Conservation (phyloP, 2,888 invertebrate genomes). For the Aphidius colemani region DNA sequence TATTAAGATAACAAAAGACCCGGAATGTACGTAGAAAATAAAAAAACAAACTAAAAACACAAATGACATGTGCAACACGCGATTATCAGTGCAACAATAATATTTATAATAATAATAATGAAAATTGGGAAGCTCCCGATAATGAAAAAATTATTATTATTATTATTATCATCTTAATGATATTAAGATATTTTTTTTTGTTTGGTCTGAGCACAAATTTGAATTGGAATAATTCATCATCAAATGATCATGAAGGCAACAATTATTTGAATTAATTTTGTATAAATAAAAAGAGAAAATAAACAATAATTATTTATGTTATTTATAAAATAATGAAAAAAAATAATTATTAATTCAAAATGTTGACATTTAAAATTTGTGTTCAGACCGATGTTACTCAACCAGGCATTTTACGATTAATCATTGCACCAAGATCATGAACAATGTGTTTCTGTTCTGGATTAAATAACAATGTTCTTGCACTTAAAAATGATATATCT, state of each 20-base stretch:
- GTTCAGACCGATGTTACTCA: slow-evolving; percentile 60
- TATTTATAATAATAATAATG: slow-evolving; percentile 8
- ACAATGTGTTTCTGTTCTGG: slow-evolving; percentile 56
- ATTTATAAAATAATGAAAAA: background rate
- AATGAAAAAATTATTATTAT: too few relatives aligned
- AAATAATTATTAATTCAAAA: background rate
- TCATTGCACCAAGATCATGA: slow-evolving; percentile 55
- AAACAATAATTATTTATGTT: background rate
- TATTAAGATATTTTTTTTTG: slow-evolving; percentile 23
- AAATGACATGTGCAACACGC: background rate
- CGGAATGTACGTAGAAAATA: background rate
- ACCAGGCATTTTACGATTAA: slow-evolving; percentile 59
- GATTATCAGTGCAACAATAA: background rate
- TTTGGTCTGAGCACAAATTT: slow-evolving; percentile 55
- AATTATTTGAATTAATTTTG: too few relatives aligned
- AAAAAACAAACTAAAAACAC: background rate
- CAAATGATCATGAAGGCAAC: background rate
- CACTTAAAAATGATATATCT: slow-evolving; percentile 55
- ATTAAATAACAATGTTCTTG: slow-evolving; percentile 54
- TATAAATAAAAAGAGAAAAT: too few relatives aligned
- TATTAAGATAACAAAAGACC: background rate
- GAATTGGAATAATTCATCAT: slow-evolving; percentile 41
- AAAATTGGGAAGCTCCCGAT: background rate
- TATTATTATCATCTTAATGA: too few relatives aligned
- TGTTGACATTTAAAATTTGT: slow-evolving; percentile 47